Evolutionary conservation across 2,113 vertebrate species (phyloP).

Genomic region (pig (Sus scrofa)): DNA sequence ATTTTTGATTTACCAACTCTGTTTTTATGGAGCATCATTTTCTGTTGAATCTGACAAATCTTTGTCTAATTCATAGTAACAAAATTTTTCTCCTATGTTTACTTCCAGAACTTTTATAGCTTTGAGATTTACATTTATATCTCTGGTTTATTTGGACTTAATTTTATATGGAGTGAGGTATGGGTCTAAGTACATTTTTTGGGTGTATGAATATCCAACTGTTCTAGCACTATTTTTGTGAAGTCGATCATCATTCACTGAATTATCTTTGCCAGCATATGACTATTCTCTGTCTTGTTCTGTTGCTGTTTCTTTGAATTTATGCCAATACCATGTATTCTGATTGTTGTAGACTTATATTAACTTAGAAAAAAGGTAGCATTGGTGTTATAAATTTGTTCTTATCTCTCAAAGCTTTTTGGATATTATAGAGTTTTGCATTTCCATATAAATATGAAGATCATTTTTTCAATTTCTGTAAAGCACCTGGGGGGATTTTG

Average conservation of each 20-base stretch:
- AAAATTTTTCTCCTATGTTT: neutral
- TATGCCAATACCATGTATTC: neutral
- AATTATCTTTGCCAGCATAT: neutral
- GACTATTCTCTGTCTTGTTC: neutral
- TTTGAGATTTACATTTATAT: neutral
- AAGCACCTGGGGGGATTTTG: neutral
- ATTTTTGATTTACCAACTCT: neutral
- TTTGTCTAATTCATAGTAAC: neutral
- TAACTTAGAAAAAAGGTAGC: neutral
- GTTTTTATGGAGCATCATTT: neutral
- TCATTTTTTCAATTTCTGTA: neutral
- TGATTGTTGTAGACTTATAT: neutral
- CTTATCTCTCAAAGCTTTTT: neutral
- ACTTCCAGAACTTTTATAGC: neutral
- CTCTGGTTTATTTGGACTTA: neutral
- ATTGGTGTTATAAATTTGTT: neutral
- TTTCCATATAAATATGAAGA: neutral
- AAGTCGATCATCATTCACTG: neutral
- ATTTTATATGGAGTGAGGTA: neutral
- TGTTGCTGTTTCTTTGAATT: neutral
- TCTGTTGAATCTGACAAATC: neutral
- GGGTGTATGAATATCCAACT: neutral
- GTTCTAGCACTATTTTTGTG: neutral
- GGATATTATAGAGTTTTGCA: neutral
- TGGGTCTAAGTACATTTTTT: neutral